Conservation (phyloP, 2,113 vertebrate genomes). For the Melanerpes formicivorus region DNA sequence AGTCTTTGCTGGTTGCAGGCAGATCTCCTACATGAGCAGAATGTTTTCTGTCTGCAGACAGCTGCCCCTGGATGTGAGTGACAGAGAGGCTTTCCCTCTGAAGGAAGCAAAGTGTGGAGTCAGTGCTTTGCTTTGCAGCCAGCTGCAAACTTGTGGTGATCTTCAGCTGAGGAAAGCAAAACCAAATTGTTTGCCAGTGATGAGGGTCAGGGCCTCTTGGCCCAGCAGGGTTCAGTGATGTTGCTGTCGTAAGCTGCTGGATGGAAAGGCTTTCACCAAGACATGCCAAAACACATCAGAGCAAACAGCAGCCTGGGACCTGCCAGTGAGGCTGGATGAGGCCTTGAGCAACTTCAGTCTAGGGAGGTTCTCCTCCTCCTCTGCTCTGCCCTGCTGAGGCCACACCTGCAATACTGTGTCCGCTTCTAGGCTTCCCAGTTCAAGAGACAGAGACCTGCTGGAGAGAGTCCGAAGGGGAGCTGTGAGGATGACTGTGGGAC, state of each 20-base stretch:
- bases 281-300: background rate
- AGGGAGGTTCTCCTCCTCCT: no score
- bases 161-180: slow-evolving; percentile 32
- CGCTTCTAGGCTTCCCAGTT: no score
- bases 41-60: slow-evolving; percentile 21
- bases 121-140: slow-evolving; percentile 14
- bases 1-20: slow-evolving; percentile 30
- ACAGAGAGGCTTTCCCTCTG: slow-evolving; percentile 14
- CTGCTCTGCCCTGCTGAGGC: no score
- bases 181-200: background rate
- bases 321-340: background rate
- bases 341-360: no score
- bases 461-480: no score
- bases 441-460: no score
- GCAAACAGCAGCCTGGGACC: background rate
- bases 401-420: no score
- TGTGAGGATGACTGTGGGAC: no score
- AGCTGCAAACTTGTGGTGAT: background rate
- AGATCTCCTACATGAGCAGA: slow-evolving; percentile 28
- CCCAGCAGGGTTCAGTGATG: background rate
- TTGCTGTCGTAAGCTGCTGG: background rate
- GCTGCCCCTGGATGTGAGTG: background rate
- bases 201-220: background rate
- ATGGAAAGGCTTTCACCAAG: background rate
- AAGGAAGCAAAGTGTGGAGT: slow-evolving; percentile 11